Evolutionary conservation across 2,888 invertebrate species (phyloP), one percentile per base, ranked within the genome.

Genomic region (Trachelus stipa): DNA sequence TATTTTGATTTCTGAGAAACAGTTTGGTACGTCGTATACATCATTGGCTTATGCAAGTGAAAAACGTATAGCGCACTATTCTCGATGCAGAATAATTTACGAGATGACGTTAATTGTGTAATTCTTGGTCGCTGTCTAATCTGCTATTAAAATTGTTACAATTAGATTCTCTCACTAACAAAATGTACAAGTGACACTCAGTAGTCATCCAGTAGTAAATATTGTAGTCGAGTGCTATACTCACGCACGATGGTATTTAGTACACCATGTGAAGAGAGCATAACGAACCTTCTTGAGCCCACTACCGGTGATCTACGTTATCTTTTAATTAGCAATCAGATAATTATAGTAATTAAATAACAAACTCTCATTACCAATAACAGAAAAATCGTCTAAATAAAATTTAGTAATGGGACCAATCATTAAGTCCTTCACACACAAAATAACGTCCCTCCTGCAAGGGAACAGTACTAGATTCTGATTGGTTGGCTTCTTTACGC

Each of bases 241-340:
- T 9, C 40, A n/a, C 76, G 73, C 79, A 76, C 34, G 23, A 35
- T 30, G n/a, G 76, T 33, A 37, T 69, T 77, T 68, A 81, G 68
- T 73, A 40, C 75, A 30, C 34, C 80, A 79, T 87, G 88, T 86
- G 89, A 84, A 89, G 89, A 89, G 89, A 90, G 89, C 89, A 89
- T 89, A 84, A 88, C 88, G 84, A 85, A 84, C 30, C 37, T 12
- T 76, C 33, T n/a, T 30, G 34, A 76, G 76, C 35, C 68, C 75
- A 56, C 75, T 73, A 34, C 73, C 34, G 15, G 79, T 79, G 80
- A 79, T 69, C 75, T n/a, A 69, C 35, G 73, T 83, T 79, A 80
- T 75, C 77, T 80, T 81, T 78, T 79, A 80, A 82, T 83, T 82
- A 79, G 73, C 71, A 79, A 79, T 80, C 79, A 35, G 79, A 77